Percentiles rank a stretch among this genome's conserved stretches.
Evolutionary conservation across 1,140 invertebrate species (phyloP).

Genomic region (Drosophila obscura): DNA sequence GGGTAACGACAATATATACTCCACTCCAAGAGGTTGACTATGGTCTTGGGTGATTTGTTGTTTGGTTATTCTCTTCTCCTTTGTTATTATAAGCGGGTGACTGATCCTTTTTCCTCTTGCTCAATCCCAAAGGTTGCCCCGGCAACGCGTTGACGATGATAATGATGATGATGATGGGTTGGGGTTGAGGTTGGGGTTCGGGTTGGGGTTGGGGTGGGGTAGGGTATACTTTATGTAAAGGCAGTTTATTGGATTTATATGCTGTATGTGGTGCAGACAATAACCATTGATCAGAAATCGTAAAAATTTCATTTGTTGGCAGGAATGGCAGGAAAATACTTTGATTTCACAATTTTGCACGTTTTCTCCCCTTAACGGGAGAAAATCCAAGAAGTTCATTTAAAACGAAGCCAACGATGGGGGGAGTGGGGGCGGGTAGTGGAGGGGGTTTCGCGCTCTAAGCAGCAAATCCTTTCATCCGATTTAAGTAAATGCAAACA

Average conservation of each 20-base stretch:
- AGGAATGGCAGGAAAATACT: conserved; percentile 30
- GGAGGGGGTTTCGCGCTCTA: conserved; percentile 64
- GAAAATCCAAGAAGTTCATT: conserved; percentile 42
- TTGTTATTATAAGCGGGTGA: conserved; percentile 79
- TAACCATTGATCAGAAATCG: conserved; percentile 63
- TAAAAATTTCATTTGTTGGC: conserved; percentile 26
- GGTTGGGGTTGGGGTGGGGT: neutral
- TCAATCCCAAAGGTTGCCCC: conserved; percentile 37
- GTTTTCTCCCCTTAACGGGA: conserved; percentile 24
- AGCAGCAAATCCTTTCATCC: conserved; percentile 81
- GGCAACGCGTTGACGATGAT: conserved; percentile 41
- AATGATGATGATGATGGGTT: conserved; percentile 12
- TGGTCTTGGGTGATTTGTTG: conserved; percentile 64
- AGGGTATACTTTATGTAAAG: neutral
- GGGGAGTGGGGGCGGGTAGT: neutral
- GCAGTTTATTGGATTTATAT: conserved; percentile 51
- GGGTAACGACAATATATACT: conserved; percentile 50
- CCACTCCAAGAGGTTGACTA: conserved; percentile 16
- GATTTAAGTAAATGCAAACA: conserved; percentile 82
- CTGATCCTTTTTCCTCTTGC: conserved; percentile 58
- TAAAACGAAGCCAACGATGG: conserved; percentile 30
- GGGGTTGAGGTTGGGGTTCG: too few species aligned
- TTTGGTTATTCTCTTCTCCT: conserved; percentile 50
- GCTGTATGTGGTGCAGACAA: conserved; percentile 42
- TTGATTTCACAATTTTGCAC: conserved; percentile 52